phyloP scores from a whole-genome alignment of 23 tunicate genomes.

The Corella eumyota region DNA sequence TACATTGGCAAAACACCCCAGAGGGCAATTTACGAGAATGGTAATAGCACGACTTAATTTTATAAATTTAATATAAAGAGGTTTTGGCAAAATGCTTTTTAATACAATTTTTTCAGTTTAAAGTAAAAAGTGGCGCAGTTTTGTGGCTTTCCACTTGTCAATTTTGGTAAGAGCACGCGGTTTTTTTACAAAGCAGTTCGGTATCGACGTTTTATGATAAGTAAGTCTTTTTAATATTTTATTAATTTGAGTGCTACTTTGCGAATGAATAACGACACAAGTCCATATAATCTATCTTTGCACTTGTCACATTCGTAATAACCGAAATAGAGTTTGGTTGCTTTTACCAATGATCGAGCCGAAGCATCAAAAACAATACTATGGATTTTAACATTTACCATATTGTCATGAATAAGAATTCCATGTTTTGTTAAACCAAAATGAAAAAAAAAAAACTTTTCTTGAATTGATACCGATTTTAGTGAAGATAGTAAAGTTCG shows the following conservation, averaged over 20 bases:
- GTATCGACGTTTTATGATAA: conserved; percentile 4
- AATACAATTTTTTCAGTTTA: conserved; percentile 37
- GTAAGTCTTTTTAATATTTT: not conserved
- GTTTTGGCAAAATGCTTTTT: not conserved
- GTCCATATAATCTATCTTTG: conserved; percentile 22
- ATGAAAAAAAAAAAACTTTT: not conserved
- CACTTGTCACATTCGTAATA: conserved; percentile 37
- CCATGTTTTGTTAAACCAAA: conserved; percentile 3
- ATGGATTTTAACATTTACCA: not conserved
- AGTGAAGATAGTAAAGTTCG: not conserved
- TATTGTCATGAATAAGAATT: not conserved
- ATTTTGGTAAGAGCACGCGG: conserved; percentile 20
- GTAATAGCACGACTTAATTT: conserved; percentile 11
- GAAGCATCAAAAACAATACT: conserved; percentile 26
- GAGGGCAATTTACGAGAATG: not conserved
- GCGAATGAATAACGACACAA: conserved; percentile 7
- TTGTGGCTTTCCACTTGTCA: conserved; percentile 44
- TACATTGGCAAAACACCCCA: not conserved
- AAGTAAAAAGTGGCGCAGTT: conserved; percentile 28
- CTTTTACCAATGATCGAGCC: too few relatives aligned
- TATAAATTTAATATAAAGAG: conserved; percentile 17
- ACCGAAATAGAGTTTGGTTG: too few relatives aligned
- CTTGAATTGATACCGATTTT: not conserved
- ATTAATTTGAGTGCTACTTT: not conserved
- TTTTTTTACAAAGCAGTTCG: conserved; percentile 17